These are phyloP conservation scores for Todus mexicanus DNA, from an alignment of 2,797 vertebrate species.

Conservation along the genomic window DNA sequence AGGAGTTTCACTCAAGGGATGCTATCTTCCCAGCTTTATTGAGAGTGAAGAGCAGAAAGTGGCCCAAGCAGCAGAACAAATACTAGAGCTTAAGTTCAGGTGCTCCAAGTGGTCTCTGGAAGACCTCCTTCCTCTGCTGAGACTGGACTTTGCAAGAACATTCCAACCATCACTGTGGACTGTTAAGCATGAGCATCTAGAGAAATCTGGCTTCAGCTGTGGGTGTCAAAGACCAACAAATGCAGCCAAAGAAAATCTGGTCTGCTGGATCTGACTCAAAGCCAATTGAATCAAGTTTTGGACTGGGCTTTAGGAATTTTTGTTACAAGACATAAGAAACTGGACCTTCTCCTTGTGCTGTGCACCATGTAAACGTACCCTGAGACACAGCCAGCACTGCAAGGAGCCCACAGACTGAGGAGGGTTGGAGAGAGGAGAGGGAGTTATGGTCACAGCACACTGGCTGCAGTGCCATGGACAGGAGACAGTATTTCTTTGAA, in stretches of 20 bases:
- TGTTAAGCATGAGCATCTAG: background rate
- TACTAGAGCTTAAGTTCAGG: background rate
- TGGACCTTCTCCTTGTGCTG: background rate
- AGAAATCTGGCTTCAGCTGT: background rate
- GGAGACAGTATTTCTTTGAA: background rate
- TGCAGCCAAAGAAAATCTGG: slow-evolving; percentile 5
- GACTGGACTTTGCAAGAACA: background rate
- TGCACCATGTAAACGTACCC: rapidly evolving
- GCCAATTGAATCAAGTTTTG: background rate
- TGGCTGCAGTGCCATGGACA: background rate
- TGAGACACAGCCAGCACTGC: background rate
- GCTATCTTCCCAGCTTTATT: background rate
- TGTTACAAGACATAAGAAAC: background rate
- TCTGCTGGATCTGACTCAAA: background rate
- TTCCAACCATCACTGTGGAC: background rate
- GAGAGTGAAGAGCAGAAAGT: background rate
- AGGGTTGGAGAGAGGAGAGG: background rate
- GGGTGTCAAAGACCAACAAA: background rate
- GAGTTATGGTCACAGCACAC: background rate
- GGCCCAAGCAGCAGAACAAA: background rate
- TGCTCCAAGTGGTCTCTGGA: background rate
- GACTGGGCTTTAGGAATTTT: background rate
- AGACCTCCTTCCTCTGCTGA: background rate
- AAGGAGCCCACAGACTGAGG: background rate
- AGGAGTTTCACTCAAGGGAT: background rate